These are phyloP conservation scores for Idaea straminata DNA, from an alignment of 2,888 invertebrate genomes.

Conservation along the genomic window DNA sequence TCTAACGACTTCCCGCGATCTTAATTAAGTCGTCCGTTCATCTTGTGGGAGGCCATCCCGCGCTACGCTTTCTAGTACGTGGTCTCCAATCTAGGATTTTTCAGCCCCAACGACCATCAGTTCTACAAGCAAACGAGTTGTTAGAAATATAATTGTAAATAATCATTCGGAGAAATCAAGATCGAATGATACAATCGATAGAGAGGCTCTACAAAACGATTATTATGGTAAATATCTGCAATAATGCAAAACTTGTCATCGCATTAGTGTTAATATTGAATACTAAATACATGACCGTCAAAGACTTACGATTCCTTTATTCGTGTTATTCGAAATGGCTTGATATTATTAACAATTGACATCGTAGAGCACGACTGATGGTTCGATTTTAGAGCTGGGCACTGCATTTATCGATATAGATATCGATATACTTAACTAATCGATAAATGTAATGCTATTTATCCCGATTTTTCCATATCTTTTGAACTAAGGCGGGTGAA, in stretches of 20 bases:
- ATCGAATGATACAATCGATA: neutral
- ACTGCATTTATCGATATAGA: slow-evolving; percentile 33
- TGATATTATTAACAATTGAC: slow-evolving; percentile 78
- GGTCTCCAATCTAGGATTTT: too few relatives aligned
- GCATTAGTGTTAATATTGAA: slow-evolving; percentile 42
- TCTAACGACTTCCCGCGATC: too few relatives aligned
- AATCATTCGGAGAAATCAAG: neutral
- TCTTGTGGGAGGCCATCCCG: too few relatives aligned
- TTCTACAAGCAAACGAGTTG: too few relatives aligned
- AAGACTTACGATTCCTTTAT: slow-evolving; percentile 69
- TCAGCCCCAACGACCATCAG: too few relatives aligned
- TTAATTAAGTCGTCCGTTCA: too few relatives aligned
- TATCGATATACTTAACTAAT: too few relatives aligned
- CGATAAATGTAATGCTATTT: too few relatives aligned
- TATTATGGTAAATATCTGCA: slow-evolving; percentile 64
- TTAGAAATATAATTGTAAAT: neutral
- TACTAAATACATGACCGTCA: slow-evolving; percentile 64
- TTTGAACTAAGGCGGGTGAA: too few relatives aligned
- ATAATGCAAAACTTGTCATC: slow-evolving; percentile 55
- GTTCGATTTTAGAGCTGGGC: slow-evolving; percentile 39
- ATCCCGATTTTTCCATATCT: too few relatives aligned
- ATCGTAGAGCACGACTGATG: slow-evolving; percentile 70
- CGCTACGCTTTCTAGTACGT: too few relatives aligned
- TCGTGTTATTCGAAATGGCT: slow-evolving; percentile 75
- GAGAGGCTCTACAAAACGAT: slow-evolving; percentile 37